Evolutionary conservation across 2,888 invertebrate species (phyloP), one percentile per base, ranked within the genome.

Genomic region (Patella caerulea): DNA sequence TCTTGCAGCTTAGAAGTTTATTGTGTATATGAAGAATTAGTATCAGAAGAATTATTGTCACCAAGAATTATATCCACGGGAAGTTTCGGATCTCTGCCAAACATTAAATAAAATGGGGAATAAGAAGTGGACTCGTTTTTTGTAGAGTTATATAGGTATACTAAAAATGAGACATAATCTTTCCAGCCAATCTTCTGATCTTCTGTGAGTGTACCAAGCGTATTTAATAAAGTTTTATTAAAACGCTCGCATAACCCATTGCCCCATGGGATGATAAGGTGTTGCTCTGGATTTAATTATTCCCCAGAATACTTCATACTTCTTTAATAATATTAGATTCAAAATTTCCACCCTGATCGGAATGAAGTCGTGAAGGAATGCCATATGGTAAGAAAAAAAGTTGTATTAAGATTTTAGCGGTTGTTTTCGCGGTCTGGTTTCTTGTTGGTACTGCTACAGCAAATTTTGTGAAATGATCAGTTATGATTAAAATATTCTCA

Each of bases 231-330:
- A 12, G 76, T 82, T 3, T 78, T 55, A 71, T 83, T 81, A 54
- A 76, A 82, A 29, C 79, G 65, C 70, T 83, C 81, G 24, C 76
- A 70, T 29, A 74, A 70, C 3, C 81, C 84, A 78, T 82, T 84
- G 5, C 83, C 82, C 82, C 59, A 75, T 75, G 0, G 82, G 83
- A 75, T 83, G 83, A 45, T 82, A 82, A 24, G 78, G 77, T 59
- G 81, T 78, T 0, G 83, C 81, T 15, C 79, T 59, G 0, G 75
- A 75, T 73, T 82, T 83, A 15, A 71, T 59, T 34, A 80, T 80
- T 1, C 79, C 79, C 12, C 53, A 59, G n/a, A 29, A 80, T 59
- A 3, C 69, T 15, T 56, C 79, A 80, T 11, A 81, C 73, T 69
- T 82, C 78, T 14, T 74, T 71, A 65, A 83, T 78, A 14, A 83